These are phyloP conservation scores for Dicaeum eximium DNA, from an alignment of 2,113 vertebrate genomes.

Conservation along the genomic window DNA sequence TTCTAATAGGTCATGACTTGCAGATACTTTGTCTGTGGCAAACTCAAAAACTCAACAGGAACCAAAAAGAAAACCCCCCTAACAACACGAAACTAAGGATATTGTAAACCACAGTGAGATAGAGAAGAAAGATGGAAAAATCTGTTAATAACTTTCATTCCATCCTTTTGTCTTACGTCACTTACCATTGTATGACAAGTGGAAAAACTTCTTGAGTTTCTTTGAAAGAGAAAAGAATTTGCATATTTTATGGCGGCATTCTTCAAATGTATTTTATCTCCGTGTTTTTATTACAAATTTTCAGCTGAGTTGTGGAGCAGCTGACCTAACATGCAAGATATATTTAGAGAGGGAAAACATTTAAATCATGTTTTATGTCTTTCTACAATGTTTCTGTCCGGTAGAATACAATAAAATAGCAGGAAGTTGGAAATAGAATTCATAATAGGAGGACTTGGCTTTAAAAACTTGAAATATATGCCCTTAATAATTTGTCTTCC, in stretches of 20 bases:
- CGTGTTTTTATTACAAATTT: background rate
- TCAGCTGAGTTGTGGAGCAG: background rate
- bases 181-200: background rate
- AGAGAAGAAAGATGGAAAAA: background rate
- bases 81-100: background rate
- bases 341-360: background rate
- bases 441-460: background rate
- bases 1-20: background rate
- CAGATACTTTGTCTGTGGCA: background rate
- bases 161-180: background rate
- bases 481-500: background rate
- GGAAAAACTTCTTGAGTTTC: background rate
- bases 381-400: background rate
- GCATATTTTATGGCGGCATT: background rate
- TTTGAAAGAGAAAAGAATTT: background rate
- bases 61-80: background rate
- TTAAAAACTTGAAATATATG: background rate
- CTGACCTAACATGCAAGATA: background rate
- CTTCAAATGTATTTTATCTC: background rate
- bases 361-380: background rate
- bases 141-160: background rate
- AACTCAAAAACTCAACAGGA: conserved; percentile 18
- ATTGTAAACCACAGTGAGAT: background rate
- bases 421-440: background rate
- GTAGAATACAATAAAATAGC: background rate